Evolutionary conservation across 1,140 invertebrate species (phyloP).

Genomic region (Drosophila prosaltans): DNA sequence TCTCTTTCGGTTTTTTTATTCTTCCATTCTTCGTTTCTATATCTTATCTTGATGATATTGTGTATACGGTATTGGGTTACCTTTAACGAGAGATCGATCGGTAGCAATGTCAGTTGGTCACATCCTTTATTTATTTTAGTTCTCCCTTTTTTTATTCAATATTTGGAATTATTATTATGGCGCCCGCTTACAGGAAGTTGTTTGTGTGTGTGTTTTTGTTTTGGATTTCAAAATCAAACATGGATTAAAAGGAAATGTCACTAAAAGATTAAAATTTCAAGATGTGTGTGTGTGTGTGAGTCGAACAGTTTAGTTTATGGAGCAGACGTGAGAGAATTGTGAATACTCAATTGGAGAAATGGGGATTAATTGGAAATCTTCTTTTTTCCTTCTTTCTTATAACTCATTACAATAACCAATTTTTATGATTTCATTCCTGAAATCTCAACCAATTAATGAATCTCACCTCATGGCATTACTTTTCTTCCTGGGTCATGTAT

Average conservation of each 20-base stretch:
- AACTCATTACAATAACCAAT: constrained; percentile 9
- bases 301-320: constrained; percentile 46
- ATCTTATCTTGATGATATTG: constrained; percentile 46
- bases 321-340: constrained; percentile 43
- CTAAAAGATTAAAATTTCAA: constrained; percentile 14
- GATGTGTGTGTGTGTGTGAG: constrained; percentile 10
- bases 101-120: constrained; percentile 64
- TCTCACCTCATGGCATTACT: constrained; percentile 12
- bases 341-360: background rate
- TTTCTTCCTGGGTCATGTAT: background rate
- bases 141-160: constrained; percentile 38
- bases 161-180: constrained; percentile 63
- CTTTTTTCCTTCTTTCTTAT: constrained; percentile 17
- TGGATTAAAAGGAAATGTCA: constrained; percentile 15
- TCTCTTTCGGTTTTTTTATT: constrained; percentile 11
- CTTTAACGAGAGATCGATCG: constrained; percentile 51
- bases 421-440: constrained; percentile 1
- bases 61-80: constrained; percentile 63
- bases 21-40: constrained; percentile 35
- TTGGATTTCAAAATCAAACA: constrained; percentile 2
- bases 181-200: constrained; percentile 68
- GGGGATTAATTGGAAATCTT: background rate
- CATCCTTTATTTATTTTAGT: constrained; percentile 66
- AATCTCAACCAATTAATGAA: constrained; percentile 3
- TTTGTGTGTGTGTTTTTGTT: constrained; percentile 14